Evolutionary conservation across 2,797 vertebrate genomes (phyloP).

Genomic region (Iguana delicatissima): DNA sequence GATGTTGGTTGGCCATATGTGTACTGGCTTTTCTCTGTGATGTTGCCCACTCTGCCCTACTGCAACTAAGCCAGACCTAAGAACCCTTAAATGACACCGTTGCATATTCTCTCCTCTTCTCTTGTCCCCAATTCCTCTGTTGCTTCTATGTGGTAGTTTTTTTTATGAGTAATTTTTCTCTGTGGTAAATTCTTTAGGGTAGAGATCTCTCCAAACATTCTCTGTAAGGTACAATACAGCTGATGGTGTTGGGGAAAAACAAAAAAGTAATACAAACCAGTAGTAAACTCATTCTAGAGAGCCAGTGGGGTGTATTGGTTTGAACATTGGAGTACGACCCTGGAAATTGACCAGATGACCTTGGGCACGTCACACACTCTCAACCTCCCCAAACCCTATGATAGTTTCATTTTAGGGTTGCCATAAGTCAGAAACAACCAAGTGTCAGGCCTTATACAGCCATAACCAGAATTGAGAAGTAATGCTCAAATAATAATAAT

Average conservation of each 20-base stretch:
- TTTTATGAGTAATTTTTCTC: not conserved
- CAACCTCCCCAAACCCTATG: too few relatives aligned
- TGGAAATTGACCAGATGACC: too few relatives aligned
- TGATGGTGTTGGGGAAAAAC: not conserved
- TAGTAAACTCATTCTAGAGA: not conserved
- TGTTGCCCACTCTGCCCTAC: not conserved
- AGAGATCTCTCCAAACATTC: not conserved
- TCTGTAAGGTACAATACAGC: not conserved
- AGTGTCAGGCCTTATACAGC: not conserved
- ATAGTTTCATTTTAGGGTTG: too few relatives aligned
- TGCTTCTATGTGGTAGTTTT: not conserved
- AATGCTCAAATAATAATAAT: not conserved
- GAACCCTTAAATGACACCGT: not conserved
- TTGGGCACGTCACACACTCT: too few relatives aligned
- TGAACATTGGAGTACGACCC: too few relatives aligned
- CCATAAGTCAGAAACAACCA: too few relatives aligned
- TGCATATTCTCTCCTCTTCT: not conserved
- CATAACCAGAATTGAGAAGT: not conserved
- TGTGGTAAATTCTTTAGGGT: not conserved
- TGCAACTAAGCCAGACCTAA: not conserved
- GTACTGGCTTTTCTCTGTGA: too few relatives aligned
- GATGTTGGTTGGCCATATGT: too few relatives aligned
- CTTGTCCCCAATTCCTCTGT: not conserved
- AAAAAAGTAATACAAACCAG: not conserved
- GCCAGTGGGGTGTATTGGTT: too few relatives aligned